Evolutionary conservation across 2,888 invertebrate species (phyloP).

Genomic region (Rhagonycha fulva): DNA sequence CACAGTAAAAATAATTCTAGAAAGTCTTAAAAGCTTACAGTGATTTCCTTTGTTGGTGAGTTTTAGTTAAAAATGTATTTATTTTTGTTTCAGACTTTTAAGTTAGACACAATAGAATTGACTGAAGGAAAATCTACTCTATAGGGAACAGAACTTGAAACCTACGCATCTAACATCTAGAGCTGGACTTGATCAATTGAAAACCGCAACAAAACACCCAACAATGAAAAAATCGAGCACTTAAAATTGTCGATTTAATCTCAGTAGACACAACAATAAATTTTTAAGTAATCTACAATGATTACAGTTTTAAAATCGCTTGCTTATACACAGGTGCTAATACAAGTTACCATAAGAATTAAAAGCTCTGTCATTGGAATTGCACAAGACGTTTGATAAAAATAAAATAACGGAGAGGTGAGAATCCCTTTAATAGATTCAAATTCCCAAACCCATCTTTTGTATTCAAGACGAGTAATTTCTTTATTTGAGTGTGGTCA

Average conservation of each 20-base stretch:
- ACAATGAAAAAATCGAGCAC: not conserved
- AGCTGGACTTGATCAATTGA: not conserved
- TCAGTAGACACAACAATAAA: not conserved
- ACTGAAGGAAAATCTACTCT: not conserved
- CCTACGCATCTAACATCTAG: not conserved
- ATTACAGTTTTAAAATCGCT: not conserved
- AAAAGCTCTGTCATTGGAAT: not conserved
- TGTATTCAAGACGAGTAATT: not conserved
- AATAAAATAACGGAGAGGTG: not conserved
- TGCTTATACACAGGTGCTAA: slow-evolving; percentile 2
- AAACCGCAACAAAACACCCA: too few species aligned
- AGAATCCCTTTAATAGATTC: not conserved
- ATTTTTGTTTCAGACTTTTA: not conserved
- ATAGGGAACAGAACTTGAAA: not conserved
- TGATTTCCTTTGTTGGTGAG: not conserved
- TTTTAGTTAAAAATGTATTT: not conserved
- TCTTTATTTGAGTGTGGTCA: not conserved
- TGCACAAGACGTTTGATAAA: not conserved
- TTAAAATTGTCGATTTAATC: not conserved
- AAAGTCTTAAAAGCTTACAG: not conserved
- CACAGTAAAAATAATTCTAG: not conserved
- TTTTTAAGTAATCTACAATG: not conserved
- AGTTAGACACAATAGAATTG: not conserved
- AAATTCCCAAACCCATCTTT: not conserved
- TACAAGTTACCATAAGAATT: not conserved